Evolutionary conservation across 2,888 invertebrate species (phyloP), one percentile per base, ranked within the genome.

Genomic region (Caenorhabditis sulstoni): DNA sequence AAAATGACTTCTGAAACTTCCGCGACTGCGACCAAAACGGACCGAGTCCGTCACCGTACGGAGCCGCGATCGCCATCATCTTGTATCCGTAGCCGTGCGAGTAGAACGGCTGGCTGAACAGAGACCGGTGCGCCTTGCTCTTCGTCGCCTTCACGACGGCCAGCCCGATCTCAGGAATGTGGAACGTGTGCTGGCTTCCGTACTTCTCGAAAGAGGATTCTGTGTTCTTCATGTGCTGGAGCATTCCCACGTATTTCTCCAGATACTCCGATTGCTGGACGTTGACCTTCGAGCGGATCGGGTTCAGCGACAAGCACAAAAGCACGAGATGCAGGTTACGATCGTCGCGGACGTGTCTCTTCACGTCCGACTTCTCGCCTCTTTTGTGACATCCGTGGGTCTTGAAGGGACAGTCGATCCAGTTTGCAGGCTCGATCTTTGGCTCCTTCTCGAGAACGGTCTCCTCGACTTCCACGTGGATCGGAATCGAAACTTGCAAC

Each of bases 21-120:
- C 3, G 5, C 37, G 18, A 3, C 4, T 3, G 3, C 39, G 12
- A 41, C 29, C n/a, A 7, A 0, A 16, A 39, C 53, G 8, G 4
- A 78, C 78, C 78, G 1, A 39, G 29, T 45, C 78, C 78, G 45
- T 78, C 78, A 0, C 78, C 78, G 23, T 78, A 78, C n/a, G 78
- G 78, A 3, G 73, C 66, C 7, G 55, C 71, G 14, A 78, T 45
- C 5, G 67, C 66, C 78, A 73, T 73, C 71, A 78, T 71, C 53
- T 66, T 66, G 45, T 78, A 78, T 0, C 78, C 78, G 50, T 73
- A 73, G 1, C 78, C 78, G 39, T 78, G 78, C 7, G 71, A 66
- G 44, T 66, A 78, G 61, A 78, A 78, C 14, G 78, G 78, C 50
- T 78, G 73, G 14, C 78, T 73, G 41, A 47, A 73, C n/a, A 78